These are phyloP conservation scores for Thalassophryne amazonica DNA, from an alignment of 2,797 vertebrate species.

Conservation along the genomic window DNA sequence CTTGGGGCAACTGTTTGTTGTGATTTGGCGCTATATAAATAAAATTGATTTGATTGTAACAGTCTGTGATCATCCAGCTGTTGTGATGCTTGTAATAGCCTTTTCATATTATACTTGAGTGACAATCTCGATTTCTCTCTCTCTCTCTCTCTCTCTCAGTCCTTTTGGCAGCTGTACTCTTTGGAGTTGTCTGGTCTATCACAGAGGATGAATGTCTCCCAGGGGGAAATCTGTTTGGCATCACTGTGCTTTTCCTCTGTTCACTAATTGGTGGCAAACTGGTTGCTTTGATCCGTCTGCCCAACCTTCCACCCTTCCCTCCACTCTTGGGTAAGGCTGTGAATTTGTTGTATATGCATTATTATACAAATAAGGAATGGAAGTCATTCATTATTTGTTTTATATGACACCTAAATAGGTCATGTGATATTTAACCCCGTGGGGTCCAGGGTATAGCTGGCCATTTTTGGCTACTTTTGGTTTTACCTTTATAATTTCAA, in stretches of 20 bases:
- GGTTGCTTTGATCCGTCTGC: constrained; percentile 82
- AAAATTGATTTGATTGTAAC: too few species aligned
- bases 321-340: constrained; percentile 88
- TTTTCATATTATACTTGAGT: not conserved
- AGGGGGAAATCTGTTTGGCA: constrained; percentile 91
- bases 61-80: too few species aligned
- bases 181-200: constrained; percentile 90
- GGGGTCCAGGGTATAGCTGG: too few species aligned
- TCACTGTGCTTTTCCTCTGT: constrained; percentile 85
- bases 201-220: constrained; percentile 89
- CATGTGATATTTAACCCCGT: too few species aligned
- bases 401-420: too few species aligned
- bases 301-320: constrained; percentile 87
- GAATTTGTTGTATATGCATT: not conserved
- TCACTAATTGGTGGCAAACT: constrained; percentile 87
- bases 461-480: too few species aligned
- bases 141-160: constrained; percentile 68
- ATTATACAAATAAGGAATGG: too few species aligned
- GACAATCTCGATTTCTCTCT: not conserved
- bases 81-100: too few species aligned
- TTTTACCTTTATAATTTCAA: too few species aligned
- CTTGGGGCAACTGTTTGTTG: too few species aligned
- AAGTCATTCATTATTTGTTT: too few species aligned
- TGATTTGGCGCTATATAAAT: too few species aligned
- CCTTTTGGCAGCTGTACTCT: constrained; percentile 81